These are phyloP conservation scores for Oryzias sinensis DNA, from an alignment of 2,797 vertebrate genomes.

Conservation along the genomic window DNA sequence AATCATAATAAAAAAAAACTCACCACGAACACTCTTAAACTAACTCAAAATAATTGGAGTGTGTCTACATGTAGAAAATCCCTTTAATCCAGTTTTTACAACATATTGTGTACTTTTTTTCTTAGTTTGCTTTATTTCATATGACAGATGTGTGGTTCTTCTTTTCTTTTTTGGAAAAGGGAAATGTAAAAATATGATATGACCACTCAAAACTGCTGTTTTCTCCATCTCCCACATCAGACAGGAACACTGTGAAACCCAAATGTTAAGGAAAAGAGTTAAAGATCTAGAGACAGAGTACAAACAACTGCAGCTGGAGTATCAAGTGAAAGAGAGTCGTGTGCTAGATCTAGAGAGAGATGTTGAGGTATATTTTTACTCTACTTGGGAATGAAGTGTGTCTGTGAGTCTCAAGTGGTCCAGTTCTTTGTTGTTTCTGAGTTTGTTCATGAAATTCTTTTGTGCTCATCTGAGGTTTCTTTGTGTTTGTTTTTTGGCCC, in stretches of 20 bases:
- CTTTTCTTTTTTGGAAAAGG: neutral
- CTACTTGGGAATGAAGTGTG: conserved; percentile 66
- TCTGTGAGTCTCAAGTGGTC: conserved; percentile 62
- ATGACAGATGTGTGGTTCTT: neutral
- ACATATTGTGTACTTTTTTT: no score
- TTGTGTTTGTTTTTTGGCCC: conserved; percentile 32
- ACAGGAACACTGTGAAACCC: conserved; percentile 82
- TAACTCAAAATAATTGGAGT: no score
- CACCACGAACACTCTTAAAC: no score
- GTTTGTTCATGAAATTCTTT: conserved; percentile 48
- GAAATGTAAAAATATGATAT: conserved; percentile 41
- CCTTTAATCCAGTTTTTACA: no score
- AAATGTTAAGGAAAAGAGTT: conserved; percentile 84
- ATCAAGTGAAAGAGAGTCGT: conserved; percentile 80
- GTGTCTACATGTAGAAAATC: no score
- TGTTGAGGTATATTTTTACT: conserved; percentile 78
- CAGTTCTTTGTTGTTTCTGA: conserved; percentile 38
- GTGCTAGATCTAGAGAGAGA: conserved; percentile 82
- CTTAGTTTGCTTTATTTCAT: no score
- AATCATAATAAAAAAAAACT: no score
- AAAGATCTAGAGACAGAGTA: conserved; percentile 85
- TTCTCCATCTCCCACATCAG: conserved; percentile 73
- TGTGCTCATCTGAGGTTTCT: conserved; percentile 14
- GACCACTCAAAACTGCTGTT: conserved; percentile 46
- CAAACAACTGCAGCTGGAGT: conserved; percentile 84